Evolutionary conservation across 2,888 invertebrate genomes (phyloP).

Genomic region (Graphium colonna): DNA sequence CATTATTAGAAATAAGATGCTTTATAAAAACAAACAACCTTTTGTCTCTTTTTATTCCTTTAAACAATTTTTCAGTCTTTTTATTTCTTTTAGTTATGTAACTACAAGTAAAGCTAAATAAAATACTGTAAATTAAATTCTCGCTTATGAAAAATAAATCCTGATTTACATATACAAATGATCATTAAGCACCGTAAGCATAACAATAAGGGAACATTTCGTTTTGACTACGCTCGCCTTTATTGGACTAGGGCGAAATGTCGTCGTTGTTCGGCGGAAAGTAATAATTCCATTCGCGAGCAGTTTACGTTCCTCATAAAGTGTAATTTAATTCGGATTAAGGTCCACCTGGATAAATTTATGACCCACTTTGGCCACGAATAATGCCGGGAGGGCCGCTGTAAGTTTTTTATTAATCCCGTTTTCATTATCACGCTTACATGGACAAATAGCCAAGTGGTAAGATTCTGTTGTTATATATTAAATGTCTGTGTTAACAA

Average conservation of each 20-base stretch:
- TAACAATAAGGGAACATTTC: neutral
- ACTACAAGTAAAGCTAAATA: too few relatives aligned
- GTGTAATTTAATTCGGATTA: slow-evolving; percentile 19
- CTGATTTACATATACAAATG: too few relatives aligned
- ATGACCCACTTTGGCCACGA: slow-evolving; percentile 9
- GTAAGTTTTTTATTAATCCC: slow-evolving; percentile 2
- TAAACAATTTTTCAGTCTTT: too few relatives aligned
- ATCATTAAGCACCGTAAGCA: neutral
- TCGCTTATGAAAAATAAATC: too few relatives aligned
- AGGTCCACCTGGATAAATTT: slow-evolving; percentile 9
- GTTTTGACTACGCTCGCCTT: neutral
- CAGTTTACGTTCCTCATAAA: slow-evolving; percentile 13
- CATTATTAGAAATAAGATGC: too few relatives aligned
- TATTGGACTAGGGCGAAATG: slow-evolving; percentile 5
- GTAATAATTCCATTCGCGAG: slow-evolving; percentile 9
- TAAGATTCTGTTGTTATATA: too few relatives aligned
- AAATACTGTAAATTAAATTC: too few relatives aligned
- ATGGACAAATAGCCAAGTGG: neutral
- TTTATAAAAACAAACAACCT: too few relatives aligned
- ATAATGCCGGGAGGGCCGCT: neutral
- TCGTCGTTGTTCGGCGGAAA: neutral
- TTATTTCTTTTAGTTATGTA: too few relatives aligned
- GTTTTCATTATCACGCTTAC: neutral
- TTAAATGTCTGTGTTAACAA: too few relatives aligned
- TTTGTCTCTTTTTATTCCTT: too few relatives aligned